Percentiles rank a stretch among this genome's conserved stretches.
These are phyloP conservation scores for Xiphorhynchus erythropygius DNA, from an alignment of 2,797 vertebrate species.

Conservation along the genomic window DNA sequence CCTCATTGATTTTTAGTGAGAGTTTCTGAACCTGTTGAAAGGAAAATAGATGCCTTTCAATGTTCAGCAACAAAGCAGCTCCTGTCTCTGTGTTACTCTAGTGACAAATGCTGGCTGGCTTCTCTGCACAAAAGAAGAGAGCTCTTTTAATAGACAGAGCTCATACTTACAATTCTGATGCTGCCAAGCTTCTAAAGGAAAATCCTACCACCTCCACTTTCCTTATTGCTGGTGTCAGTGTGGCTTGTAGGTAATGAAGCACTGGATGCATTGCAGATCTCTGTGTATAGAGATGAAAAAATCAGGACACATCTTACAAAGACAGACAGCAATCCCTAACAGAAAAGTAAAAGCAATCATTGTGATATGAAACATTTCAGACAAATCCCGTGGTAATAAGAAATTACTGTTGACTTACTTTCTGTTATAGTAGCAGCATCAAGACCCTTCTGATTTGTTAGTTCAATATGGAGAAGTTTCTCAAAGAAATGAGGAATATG, in stretches of 20 bases:
- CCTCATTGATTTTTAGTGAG: constrained; percentile 12
- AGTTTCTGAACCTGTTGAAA: neutral
- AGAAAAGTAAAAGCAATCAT: neutral
- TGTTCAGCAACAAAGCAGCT: neutral
- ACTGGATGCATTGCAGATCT: neutral
- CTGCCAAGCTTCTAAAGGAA: constrained; percentile 22
- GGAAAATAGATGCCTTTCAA: neutral
- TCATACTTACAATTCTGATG: constrained; percentile 8
- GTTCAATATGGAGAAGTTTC: neutral
- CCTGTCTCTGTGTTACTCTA: neutral
- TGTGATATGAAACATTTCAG: neutral
- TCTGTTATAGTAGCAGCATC: neutral
- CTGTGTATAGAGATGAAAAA: neutral
- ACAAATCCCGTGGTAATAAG: neutral
- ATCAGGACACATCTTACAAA: neutral
- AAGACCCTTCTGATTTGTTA: neutral
- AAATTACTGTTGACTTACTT: neutral
- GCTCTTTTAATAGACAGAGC: constrained; percentile 3
- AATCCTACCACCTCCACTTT: neutral
- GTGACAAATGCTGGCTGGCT: constrained; percentile 23
- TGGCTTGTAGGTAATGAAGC: neutral
- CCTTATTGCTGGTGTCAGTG: neutral
- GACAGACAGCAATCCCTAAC: neutral
- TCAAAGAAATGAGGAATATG: neutral
- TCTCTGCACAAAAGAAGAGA: neutral